Evolutionary conservation across 35 echinoderm and acorn worm species (phyloP).

Genomic region (Ophiothrix spiculata): DNA sequence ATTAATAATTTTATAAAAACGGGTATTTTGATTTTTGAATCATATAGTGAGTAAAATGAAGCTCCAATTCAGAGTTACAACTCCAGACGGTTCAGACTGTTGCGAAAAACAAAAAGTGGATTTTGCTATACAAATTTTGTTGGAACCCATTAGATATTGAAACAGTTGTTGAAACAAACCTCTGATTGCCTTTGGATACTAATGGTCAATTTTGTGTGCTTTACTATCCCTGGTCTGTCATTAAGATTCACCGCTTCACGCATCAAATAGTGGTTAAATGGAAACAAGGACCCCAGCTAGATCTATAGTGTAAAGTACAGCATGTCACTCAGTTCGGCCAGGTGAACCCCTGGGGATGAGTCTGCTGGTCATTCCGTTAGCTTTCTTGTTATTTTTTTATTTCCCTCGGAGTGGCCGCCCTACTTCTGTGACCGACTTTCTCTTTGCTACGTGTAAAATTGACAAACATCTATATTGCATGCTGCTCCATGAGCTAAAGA

Average conservation of each 20-base stretch:
- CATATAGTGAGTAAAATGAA: too few species aligned
- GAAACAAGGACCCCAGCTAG: neutral
- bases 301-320: slow-evolving; percentile 13
- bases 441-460: slow-evolving; percentile 13
- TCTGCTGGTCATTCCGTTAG: slow-evolving; percentile 2
- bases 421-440: slow-evolving; percentile 14
- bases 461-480: slow-evolving; percentile 12
- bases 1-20: too few species aligned
- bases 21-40: too few species aligned
- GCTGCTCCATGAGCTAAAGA: neutral
- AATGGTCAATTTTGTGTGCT: neutral
- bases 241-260: neutral
- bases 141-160: too few species aligned
- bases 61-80: too few species aligned
- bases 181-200: neutral
- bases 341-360: neutral
- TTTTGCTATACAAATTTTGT: too few species aligned
- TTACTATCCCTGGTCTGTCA: neutral
- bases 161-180: slow-evolving; percentile 7
- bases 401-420: slow-evolving; percentile 9
- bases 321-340: slow-evolving; percentile 7
- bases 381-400: slow-evolving; percentile 2
- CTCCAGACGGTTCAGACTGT: too few species aligned
- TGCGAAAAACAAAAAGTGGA: too few species aligned
- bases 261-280: slow-evolving; percentile 4